These are phyloP conservation scores for Lophochroa leadbeateri DNA, from an alignment of 2,113 vertebrate genomes.

Conservation along the genomic window DNA sequence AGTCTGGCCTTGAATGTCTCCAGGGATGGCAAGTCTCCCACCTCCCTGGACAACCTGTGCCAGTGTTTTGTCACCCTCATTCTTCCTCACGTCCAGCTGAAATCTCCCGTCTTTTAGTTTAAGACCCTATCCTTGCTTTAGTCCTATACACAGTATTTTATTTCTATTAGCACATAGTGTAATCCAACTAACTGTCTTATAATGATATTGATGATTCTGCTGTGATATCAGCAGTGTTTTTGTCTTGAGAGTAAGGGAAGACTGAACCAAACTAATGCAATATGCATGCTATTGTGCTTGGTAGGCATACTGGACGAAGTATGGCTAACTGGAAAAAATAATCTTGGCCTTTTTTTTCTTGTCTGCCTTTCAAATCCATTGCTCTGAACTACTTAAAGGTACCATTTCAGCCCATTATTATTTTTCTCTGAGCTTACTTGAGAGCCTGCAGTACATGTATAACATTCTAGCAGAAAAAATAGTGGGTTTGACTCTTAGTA, in stretches of 20 bases:
- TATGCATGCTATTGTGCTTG: background rate
- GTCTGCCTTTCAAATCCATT: background rate
- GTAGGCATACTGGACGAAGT: background rate
- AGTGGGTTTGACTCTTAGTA: background rate
- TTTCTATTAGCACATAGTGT: background rate
- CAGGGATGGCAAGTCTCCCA: background rate
- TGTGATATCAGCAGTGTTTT: background rate
- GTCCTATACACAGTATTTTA: background rate
- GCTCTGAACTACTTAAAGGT: background rate
- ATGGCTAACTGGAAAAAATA: background rate
- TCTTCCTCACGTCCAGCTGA: background rate
- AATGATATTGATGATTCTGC: background rate
- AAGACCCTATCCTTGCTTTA: background rate
- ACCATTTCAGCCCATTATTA: background rate
- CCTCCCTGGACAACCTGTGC: background rate
- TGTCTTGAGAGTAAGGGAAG: background rate
- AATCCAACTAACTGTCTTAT: background rate
- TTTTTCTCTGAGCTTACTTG: background rate
- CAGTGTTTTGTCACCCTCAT: background rate
- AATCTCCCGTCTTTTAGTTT: background rate
- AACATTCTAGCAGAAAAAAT: background rate
- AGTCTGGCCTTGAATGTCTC: background rate
- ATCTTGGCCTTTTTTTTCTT: background rate
- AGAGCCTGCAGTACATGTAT: background rate
- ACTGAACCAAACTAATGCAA: background rate